Evolutionary conservation across 2,797 vertebrate species (phyloP), one percentile per base, ranked within the genome.

Genomic region (Silurus aristotelis): DNA sequence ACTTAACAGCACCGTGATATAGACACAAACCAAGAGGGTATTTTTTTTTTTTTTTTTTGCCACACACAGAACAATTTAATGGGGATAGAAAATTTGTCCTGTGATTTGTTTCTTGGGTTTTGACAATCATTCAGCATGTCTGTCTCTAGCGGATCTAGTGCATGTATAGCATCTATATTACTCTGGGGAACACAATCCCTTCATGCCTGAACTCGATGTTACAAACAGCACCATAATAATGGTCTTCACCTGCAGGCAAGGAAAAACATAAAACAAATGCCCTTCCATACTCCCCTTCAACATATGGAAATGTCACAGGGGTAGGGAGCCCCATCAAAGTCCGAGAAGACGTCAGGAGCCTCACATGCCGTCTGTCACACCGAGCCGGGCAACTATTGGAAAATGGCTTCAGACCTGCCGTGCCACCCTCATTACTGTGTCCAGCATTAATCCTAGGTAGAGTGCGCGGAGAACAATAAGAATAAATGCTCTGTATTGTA

Each of bases 401-500:
- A 92, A 94, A 90, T 85, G 85, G 87, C 86, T 84, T 80, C 80
- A 70, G 86, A 87, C 91, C 85, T 90, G 80, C 92, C 83, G 85
- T 88, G 90, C 92, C 86, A 88, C 84, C 87, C 89, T 91, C 92
- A 90, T 90, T 90, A 91, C 85, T 90, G 86, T 85, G 90, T 89
- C 89, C 88, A 89, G 79, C 78, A 68, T 85, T 89, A 90, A 90
- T 88, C 84, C 83, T 79, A 68, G 80, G 89, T 84, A 78, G 77
- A 89, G 87, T 91, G 87, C 82, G 75, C 84, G 60, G 82, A 82
- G 88, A 93, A 94, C 93, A 94, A 94, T 92, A 89, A 86, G 84
- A 88, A 71, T 90, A 92, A 94, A 92, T 90, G 87, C 89, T 87
- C 84, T 83, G 88, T 90, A 93, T 95, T 92, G 93, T 92, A 93